Base-by-base conservation (phyloP, 2,113 vertebrate species). In the Phocoena sinus region DNA sequence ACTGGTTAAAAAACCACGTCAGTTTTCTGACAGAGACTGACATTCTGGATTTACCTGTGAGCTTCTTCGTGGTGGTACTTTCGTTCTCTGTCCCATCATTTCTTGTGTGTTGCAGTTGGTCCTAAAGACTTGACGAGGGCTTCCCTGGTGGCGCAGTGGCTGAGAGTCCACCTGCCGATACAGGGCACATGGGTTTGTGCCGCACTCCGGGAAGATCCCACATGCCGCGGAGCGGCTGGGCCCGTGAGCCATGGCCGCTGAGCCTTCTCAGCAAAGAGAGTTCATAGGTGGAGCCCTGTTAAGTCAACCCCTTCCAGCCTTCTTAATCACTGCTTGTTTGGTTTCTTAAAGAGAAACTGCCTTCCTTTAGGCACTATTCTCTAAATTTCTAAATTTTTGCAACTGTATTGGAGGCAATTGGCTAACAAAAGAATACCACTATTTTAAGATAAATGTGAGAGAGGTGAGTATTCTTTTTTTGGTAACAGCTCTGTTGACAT, bases 71-170 rank as follows among this genome's bases (percentile, higher is more conserved):
- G 26, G 36, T 53, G 31, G 8, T 21, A n/a, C 10, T 44, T 80
- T 63, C 68, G 14, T 18, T 44, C 26, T 50, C 68, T 87, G 33
- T 36, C 18, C 33, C 1, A 2, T 4, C 1, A 1, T 94, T 71
- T 65, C 3, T 31, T 21, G 15, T 0, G 6, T 1, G 0, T 10
- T 73, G 44, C 7, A 1, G 11, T 38, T 33, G 62, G 31, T 20
- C 44, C 38, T 50, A 71, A 79, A 82, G 21, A 36, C 8, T 74
- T 31, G 5, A 25, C 14, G n/a, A 81, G 3, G 47, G 47, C 12
- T 50, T 50, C 47, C 47, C 47, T 50, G 47, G 47, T 13, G 47
- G 47, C 12, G 12, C 47, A 3, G 47, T 50, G 47, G 47, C 13
- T 50, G 47, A 50, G 47, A 50, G 47, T 13, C 3, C 47, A 3